Percentiles rank a stretch among this genome's conserved stretches.
These are phyloP conservation scores for Cariama cristata DNA, from an alignment of 2,113 vertebrate genomes.

Conservation along the genomic window DNA sequence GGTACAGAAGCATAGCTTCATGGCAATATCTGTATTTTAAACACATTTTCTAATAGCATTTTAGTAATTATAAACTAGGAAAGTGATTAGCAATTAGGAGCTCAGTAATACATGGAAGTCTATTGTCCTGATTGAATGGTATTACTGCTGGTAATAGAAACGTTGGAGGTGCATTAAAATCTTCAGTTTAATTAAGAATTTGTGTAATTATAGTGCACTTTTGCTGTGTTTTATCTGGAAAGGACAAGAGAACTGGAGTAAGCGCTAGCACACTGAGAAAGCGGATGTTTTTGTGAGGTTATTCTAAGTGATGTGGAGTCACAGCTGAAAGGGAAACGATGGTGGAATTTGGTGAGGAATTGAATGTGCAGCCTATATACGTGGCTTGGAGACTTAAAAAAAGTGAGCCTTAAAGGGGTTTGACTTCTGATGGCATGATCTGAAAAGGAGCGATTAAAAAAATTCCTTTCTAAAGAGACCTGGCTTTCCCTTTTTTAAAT, in stretches of 20 bases:
- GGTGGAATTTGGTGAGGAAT: neutral
- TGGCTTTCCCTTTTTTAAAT: neutral
- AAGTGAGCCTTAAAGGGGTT: neutral
- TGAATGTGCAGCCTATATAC: neutral
- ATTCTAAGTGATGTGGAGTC: neutral
- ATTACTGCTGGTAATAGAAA: conserved; percentile 64
- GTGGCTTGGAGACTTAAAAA: neutral
- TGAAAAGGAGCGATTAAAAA: neutral
- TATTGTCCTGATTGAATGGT: conserved; percentile 71
- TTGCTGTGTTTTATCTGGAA: conserved; percentile 54
- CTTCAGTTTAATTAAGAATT: conserved; percentile 76
- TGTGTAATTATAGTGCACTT: conserved; percentile 59
- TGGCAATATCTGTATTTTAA: conserved; percentile 33
- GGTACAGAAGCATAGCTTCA: neutral
- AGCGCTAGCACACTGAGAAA: neutral
- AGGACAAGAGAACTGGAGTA: conserved; percentile 9
- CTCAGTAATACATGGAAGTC: conserved; percentile 66
- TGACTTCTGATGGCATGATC: neutral
- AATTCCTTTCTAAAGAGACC: neutral
- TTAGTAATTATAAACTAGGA: conserved; percentile 56
- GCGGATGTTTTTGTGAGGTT: neutral
- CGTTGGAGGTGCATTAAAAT: conserved; percentile 44
- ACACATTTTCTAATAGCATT: conserved; percentile 18
- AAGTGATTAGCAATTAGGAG: conserved; percentile 71
- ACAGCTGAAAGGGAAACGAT: neutral